Base-by-base conservation (phyloP, 2,888 invertebrate genomes). In the Cataglyphis livida region DNA sequence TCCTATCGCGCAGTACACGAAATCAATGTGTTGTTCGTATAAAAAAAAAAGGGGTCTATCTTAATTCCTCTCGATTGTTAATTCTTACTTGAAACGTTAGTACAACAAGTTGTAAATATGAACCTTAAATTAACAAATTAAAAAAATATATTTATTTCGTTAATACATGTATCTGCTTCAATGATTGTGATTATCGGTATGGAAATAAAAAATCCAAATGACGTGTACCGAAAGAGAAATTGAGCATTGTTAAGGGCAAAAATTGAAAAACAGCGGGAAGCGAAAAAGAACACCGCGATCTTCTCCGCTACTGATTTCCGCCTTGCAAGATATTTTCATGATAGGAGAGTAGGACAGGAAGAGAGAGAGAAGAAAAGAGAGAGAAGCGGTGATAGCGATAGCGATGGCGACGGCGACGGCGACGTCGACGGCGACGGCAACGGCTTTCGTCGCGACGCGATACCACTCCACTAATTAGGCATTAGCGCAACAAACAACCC, bases 401-500 rank as follows among this genome's bases (percentile, higher is more conserved):
- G 18, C 7, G 71, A 0, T 12, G 65, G 4, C 65, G 64, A 32
- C 35, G 62, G 3, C 32, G 75, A 28, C 35, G 59, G 5, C 61
- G 62, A 61, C 84, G 88, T 75, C 85, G 85, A 38, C 65, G 65
- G 28, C 66, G 65, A 57, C 54, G 76, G 54, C 76, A 41, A 91
- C 88, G 88, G 89, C 86, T 90, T 91, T 89, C 90, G 90, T 91
- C 90, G 91, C 91, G 92, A 92, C 89, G 91, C 91, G 91, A 93
- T 93, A 92, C 90, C 93, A 93, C 92, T 93, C 91, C 89, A 92
- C 94, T 94, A 94, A 94, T 94, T 94, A 94, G 93, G 92, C 92
- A 94, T 94, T 93, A 93, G 92, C 91, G 93, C 92, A 93, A 93
- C 93, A 93, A 94, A 93, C 94, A 93, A 93, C 91, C 92, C 90